Base-by-base conservation (phyloP, 2,113 vertebrate species). In the Phaetusa simplex region DNA sequence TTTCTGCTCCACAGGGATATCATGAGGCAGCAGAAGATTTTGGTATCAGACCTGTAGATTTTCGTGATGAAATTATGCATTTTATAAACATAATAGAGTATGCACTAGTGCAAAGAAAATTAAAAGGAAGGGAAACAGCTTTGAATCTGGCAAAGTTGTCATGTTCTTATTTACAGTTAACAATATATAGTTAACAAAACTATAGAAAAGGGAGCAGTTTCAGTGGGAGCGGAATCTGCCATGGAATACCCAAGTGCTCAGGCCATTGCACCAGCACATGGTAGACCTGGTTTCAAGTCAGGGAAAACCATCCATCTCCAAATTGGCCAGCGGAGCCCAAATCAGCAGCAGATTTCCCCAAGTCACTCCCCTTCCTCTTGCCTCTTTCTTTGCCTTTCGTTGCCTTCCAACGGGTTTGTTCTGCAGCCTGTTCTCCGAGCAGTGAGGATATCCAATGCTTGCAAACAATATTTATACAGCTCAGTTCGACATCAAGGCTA, bases 391-490 rank as follows among this genome's bases (percentile, higher is more conserved):
- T 70, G 20, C 32, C n/a, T 79, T 84, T 50, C 8, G 0, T 14
- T 62, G 22, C 36, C 27, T 84, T 80, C 47, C 3, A 0, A 17
- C 0, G 0, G 22, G 18, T 30, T 36, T 56, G 0, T 11, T 70
- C 59, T 70, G 36, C 36, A 64, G 14, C 18, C 47, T 23, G 26
- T n/a, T 27, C 32, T 42, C 74, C 6, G 6, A 61, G 62, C 20
- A 43, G 23, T 3, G 67, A 65, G 45, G 64, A 26, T 6, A 59
- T 6, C 71, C 26, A 21, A 32, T 38, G 34, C 82, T 61, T 70
- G 38, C 59, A 59, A 80, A 26, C 36, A 49, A 4, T 14, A n/a
- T 67, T 86, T 78, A 8, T 10, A n/a, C 11, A 82, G 7, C 38
- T 92, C 47, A 32, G 1, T 45, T 38, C 7, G 19, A 40, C 13